A percentile compares a stretch with the other conserved stretches of the same genome.
phyloP scores from a whole-genome alignment of 1,140 invertebrate genomes.

The Brachionus calyciflorus region DNA sequence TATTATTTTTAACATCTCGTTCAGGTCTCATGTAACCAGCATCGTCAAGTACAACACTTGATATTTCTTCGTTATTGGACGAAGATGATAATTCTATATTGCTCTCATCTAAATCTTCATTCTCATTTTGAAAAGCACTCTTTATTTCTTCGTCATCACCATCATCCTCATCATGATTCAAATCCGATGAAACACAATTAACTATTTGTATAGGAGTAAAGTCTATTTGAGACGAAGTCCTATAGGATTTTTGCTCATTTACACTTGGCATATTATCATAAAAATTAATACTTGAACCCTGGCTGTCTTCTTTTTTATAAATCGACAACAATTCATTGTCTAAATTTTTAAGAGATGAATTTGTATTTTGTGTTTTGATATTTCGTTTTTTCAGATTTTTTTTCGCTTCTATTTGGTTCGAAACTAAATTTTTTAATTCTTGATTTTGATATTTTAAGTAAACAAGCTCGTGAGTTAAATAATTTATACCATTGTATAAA shows the following conservation, averaged over 20 bases:
- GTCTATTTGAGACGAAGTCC: background rate
- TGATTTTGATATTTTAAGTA: constrained; percentile 29
- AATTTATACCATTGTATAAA: constrained; percentile 11
- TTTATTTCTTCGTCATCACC: constrained; percentile 20
- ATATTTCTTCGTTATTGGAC: constrained; percentile 2
- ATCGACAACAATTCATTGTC: constrained; percentile 17
- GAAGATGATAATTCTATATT: constrained; percentile 24
- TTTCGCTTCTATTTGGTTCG: background rate
- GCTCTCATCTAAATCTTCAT: constrained; percentile 19
- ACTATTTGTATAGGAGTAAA: constrained; percentile 35
- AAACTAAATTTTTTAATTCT: background rate
- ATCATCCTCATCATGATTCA: constrained; percentile 26
- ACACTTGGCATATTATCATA: constrained; percentile 23
- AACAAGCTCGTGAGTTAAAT: constrained; percentile 4
- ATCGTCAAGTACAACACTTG: background rate
- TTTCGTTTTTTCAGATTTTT: background rate
- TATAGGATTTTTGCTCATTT: background rate
- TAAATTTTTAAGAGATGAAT: constrained; percentile 34
- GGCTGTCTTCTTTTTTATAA: constrained; percentile 28
- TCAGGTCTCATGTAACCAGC: background rate
- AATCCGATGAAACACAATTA: background rate
- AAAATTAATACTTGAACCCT: constrained; percentile 27
- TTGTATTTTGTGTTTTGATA: background rate
- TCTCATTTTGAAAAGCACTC: constrained; percentile 17
- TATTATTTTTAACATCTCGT: background rate